These are phyloP conservation scores for Panurus biarmicus DNA, from an alignment of 2,113 vertebrate species.

Conservation along the genomic window DNA sequence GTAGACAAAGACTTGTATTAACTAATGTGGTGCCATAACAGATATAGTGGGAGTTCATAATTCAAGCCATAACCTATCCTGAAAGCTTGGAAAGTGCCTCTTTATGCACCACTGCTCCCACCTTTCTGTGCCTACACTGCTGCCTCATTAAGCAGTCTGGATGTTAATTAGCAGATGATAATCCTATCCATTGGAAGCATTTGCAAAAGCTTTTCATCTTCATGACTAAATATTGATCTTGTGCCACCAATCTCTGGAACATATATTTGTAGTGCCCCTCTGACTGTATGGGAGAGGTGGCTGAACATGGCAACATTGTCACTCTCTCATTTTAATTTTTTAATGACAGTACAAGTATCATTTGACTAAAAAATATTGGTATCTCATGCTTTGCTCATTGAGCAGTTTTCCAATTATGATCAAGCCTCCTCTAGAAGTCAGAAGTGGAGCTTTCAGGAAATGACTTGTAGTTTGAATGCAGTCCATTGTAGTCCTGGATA, in stretches of 20 bases:
- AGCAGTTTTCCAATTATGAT: neutral
- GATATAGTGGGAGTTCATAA: neutral
- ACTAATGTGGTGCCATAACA: slow-evolving; percentile 69
- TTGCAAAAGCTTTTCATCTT: neutral
- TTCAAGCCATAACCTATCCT: neutral
- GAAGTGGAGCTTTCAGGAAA: neutral
- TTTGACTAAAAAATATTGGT: neutral
- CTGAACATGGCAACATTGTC: neutral
- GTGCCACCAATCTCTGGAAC: neutral
- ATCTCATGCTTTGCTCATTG: neutral
- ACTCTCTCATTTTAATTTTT: neutral
- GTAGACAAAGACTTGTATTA: slow-evolving; percentile 82
- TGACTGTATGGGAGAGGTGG: neutral
- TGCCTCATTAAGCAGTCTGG: neutral
- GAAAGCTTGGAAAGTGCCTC: neutral
- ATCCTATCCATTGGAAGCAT: neutral
- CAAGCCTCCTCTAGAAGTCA: neutral
- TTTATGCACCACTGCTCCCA: neutral
- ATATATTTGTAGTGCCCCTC: neutral
- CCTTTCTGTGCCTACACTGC: neutral
- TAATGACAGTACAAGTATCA: neutral
- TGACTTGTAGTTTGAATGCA: neutral
- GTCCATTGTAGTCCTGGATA: neutral
- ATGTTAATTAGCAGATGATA: neutral
- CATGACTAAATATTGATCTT: neutral